phyloP scores from a whole-genome alignment of 2,888 invertebrate genomes.

The Augochlorella aurata region DNA sequence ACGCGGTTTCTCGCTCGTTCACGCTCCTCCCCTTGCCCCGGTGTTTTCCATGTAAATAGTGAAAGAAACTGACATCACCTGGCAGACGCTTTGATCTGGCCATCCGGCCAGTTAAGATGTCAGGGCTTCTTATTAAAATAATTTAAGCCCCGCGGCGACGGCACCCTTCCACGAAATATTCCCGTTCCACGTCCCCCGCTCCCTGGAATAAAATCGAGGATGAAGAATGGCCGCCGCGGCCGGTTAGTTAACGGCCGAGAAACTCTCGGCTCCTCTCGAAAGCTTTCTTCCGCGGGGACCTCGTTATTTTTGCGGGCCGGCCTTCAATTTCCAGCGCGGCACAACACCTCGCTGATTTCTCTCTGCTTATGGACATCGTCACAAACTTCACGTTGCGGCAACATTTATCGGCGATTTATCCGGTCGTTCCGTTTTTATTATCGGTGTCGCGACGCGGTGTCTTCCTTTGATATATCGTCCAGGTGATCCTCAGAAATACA shows the following conservation, averaged over 20 bases:
- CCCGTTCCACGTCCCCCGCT: conserved; percentile 15
- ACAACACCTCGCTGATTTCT: not conserved
- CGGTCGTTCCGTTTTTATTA: not conserved
- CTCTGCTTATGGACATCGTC: conserved; percentile 1
- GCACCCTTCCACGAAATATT: conserved; percentile 48
- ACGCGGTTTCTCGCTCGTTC: conserved; percentile 25
- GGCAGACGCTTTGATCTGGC: conserved; percentile 75
- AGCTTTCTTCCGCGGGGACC: conserved; percentile 7
- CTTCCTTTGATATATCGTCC: too few relatives aligned
- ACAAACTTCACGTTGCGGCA: not conserved
- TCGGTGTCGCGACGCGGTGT: not conserved
- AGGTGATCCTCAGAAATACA: too few relatives aligned
- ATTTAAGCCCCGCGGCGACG: conserved; percentile 62
- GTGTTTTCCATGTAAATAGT: conserved; percentile 76
- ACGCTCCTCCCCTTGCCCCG: conserved; percentile 28
- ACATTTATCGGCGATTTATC: not conserved
- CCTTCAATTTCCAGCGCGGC: conserved; percentile 36
- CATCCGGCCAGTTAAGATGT: conserved; percentile 76
- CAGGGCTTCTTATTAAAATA: conserved; percentile 77
- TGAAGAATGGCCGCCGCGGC: conserved; percentile 45
- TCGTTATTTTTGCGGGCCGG: conserved; percentile 43
- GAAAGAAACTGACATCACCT: conserved; percentile 72
- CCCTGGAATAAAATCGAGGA: conserved; percentile 45
- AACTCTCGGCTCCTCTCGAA: conserved; percentile 28
- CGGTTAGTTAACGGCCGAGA: conserved; percentile 49